phyloP scores from a whole-genome alignment of 2,888 invertebrate genomes.

The Strigamia maritima region DNA sequence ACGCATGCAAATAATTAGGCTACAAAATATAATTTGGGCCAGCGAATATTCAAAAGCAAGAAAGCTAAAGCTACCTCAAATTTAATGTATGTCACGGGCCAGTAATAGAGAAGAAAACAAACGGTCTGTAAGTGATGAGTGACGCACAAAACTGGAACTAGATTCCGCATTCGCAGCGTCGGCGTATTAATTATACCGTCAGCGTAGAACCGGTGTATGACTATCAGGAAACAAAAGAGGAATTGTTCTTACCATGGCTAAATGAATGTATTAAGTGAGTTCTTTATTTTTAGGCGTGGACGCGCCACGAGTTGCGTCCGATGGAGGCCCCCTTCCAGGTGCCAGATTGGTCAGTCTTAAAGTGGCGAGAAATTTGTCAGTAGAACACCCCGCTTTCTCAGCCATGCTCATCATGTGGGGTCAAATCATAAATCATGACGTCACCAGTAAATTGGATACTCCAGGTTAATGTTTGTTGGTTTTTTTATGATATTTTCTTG shows the following conservation, averaged over 20 bases:
- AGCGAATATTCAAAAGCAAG: conserved; percentile 8
- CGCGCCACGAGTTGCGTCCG: conserved; percentile 28
- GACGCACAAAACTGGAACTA: conserved; percentile 12
- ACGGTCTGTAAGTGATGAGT: conserved; percentile 23
- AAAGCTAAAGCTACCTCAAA: not conserved
- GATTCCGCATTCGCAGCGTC: not conserved
- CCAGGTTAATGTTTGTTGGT: conserved; percentile 50
- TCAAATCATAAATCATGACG: conserved; percentile 56
- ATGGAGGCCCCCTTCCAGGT: conserved; percentile 35
- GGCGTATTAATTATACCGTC: not conserved
- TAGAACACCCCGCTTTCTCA: conserved; percentile 15
- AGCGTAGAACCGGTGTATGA: not conserved
- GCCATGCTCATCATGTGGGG: conserved; percentile 49
- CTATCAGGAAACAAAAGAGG: not conserved
- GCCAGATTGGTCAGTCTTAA: conserved; percentile 31
- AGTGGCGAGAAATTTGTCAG: conserved; percentile 23
- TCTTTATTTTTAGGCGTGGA: conserved; percentile 2
- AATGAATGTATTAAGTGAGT: not conserved
- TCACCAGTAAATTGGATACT: conserved; percentile 54
- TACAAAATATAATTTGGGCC: not conserved
- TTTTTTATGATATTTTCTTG: not conserved
- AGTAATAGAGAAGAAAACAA: conserved; percentile 8
- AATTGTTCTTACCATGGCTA: not conserved
- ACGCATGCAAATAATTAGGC: not conserved
- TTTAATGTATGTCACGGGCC: conserved; percentile 7